A percentile compares a stretch with the other conserved stretches of the same genome.
Conservation (phyloP, 2,888 invertebrate species). For the Mimumesa dahlbomi region DNA sequence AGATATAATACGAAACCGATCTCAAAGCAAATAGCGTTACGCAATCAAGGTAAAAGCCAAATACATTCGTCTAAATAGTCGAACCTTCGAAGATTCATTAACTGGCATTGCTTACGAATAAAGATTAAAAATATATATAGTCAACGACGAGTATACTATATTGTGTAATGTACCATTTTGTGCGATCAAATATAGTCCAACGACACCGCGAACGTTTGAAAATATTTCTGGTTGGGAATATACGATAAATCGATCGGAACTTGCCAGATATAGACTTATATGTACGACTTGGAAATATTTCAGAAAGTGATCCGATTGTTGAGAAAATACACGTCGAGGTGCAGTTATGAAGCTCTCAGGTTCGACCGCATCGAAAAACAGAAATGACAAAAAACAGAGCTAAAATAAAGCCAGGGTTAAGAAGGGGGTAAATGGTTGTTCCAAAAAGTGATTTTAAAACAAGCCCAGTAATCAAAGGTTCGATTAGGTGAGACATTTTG, state of each 20-base stretch:
- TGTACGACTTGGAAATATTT: no score
- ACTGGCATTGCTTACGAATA: constrained; percentile 14
- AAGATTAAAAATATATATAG: no score
- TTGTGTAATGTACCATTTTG: no score
- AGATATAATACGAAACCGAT: constrained; percentile 78
- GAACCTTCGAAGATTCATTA: constrained; percentile 51
- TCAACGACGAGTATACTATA: no score
- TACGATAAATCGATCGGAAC: no score
- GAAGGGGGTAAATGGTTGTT: constrained; percentile 57
- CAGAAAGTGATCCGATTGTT: no score
- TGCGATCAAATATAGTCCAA: no score
- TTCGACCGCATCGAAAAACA: constrained; percentile 57
- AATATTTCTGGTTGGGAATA: no score
- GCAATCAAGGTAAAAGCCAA: constrained; percentile 80
- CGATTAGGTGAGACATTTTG: constrained; percentile 62
- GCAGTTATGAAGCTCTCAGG: constrained; percentile 43
- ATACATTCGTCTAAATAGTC: constrained; percentile 75
- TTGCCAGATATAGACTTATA: no score
- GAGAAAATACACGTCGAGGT: no score
- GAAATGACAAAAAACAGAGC: constrained; percentile 69
- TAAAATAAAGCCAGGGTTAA: constrained; percentile 72
- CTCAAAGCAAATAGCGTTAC: constrained; percentile 80
- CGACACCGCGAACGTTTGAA: no score
- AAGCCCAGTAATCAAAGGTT: constrained; percentile 73
- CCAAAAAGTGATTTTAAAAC: constrained; percentile 70